Conservation (phyloP, 2,888 invertebrate species). For the Macrophya annulata region DNA sequence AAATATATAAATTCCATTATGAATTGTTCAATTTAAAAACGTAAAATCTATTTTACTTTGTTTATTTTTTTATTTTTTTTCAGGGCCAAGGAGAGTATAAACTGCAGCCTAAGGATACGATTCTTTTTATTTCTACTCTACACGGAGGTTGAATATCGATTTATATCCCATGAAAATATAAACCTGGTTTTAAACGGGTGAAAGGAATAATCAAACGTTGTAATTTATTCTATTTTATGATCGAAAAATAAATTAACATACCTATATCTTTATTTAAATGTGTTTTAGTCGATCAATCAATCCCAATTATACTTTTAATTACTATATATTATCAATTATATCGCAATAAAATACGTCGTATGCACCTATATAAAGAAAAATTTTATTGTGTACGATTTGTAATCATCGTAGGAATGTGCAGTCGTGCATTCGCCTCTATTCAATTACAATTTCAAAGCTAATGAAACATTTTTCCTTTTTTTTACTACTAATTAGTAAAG, state of each 20-base stretch:
- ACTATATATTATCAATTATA: neutral
- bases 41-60: neutral
- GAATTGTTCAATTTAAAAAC: neutral
- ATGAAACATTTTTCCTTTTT: neutral
- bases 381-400: neutral
- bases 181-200: neutral
- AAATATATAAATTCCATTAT: neutral
- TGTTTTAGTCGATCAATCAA: neutral
- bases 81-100: conserved; percentile 87
- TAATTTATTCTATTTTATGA: conserved; percentile 37
- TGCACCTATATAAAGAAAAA: neutral
- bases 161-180: neutral
- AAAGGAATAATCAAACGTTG: conserved; percentile 4
- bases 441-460: conserved; percentile 25
- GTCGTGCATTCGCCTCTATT: neutral
- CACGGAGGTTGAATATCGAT: conserved; percentile 86
- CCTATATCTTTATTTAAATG: neutral
- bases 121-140: conserved; percentile 91
- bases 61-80: conserved; percentile 64
- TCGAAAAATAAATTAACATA: conserved; percentile 25
- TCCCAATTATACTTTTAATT: neutral
- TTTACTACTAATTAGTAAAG: conserved; percentile 2
- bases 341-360: neutral
- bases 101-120: conserved; percentile 86
- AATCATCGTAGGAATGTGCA: neutral